Evolutionary conservation across 2,113 vertebrate species (phyloP).

Genomic region (Anguilla rostrata): DNA sequence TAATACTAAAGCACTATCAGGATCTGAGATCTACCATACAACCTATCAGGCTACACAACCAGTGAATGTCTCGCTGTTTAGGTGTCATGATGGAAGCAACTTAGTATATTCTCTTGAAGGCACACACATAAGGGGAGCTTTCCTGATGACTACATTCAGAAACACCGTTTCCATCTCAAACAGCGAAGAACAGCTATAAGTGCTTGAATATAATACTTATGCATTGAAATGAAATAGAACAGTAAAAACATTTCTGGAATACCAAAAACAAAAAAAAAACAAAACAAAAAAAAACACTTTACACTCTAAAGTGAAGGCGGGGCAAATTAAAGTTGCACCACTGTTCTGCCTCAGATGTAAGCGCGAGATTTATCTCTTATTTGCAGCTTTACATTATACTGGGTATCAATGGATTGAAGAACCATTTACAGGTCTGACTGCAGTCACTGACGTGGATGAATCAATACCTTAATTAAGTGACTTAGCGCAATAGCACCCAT

Average conservation of each 20-base stretch:
- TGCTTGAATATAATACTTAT: neutral
- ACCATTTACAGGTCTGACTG: neutral
- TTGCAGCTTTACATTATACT: neutral
- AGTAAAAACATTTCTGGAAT: neutral
- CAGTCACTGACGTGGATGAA: neutral
- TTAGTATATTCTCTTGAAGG: neutral
- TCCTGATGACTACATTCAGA: neutral
- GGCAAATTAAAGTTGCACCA: neutral
- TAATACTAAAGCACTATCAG: neutral
- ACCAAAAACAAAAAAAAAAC: neutral
- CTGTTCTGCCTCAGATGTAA: neutral
- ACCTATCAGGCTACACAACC: neutral
- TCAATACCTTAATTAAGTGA: neutral
- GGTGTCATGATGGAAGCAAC: neutral
- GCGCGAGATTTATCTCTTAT: neutral
- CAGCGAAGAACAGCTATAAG: neutral
- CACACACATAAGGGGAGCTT: neutral
- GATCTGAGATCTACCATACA: neutral
- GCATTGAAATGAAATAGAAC: neutral
- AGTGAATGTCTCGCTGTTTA: neutral
- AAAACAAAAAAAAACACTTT: neutral
- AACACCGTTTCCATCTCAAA: neutral
- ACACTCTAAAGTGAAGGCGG: neutral
- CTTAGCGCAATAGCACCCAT: neutral
- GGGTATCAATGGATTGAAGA: neutral